phyloP scores from a whole-genome alignment of 1,140 invertebrate species.

The Tetragonula clypearis region DNA sequence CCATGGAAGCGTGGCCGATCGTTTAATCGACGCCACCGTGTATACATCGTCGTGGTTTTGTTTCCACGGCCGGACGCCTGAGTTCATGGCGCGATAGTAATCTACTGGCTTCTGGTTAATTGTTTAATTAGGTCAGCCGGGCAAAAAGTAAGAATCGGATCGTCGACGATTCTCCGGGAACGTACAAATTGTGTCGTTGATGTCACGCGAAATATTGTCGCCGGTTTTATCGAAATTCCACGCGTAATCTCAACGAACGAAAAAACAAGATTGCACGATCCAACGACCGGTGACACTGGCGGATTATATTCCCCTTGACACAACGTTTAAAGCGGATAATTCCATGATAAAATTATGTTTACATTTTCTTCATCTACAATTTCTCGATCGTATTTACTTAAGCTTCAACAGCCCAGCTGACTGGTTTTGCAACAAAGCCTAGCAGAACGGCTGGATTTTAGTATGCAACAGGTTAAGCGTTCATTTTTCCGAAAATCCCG shows the following conservation, averaged over 20 bases:
- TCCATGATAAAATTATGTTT: not conserved
- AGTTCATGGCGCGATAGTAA: conserved; percentile 43
- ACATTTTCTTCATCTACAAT: not conserved
- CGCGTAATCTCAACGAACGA: conserved; percentile 19
- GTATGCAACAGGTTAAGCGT: not conserved
- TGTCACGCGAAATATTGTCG: conserved; percentile 32
- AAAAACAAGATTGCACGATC: conserved; percentile 51
- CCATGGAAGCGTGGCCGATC: not conserved
- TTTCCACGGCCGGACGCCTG: conserved; percentile 5
- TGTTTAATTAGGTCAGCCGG: conserved; percentile 57
- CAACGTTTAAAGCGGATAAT: not conserved
- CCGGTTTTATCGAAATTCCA: conserved; percentile 20
- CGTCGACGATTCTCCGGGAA: conserved; percentile 25
- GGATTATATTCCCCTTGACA: not conserved
- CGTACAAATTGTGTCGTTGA: conserved; percentile 39
- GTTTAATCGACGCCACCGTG: conserved; percentile 26
- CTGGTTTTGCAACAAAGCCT: not conserved
- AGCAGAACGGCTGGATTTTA: not conserved
- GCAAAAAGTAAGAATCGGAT: conserved; percentile 47
- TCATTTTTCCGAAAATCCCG: not conserved
- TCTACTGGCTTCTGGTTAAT: conserved; percentile 39
- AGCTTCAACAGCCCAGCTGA: not conserved
- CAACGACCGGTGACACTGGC: conserved; percentile 22
- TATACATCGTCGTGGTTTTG: conserved; percentile 26
- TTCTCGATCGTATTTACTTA: too few species aligned